Percentiles rank a stretch among this genome's conserved stretches.
phyloP scores from a whole-genome alignment of 2,797 vertebrate genomes.

The Sphaeramia orbicularis region DNA sequence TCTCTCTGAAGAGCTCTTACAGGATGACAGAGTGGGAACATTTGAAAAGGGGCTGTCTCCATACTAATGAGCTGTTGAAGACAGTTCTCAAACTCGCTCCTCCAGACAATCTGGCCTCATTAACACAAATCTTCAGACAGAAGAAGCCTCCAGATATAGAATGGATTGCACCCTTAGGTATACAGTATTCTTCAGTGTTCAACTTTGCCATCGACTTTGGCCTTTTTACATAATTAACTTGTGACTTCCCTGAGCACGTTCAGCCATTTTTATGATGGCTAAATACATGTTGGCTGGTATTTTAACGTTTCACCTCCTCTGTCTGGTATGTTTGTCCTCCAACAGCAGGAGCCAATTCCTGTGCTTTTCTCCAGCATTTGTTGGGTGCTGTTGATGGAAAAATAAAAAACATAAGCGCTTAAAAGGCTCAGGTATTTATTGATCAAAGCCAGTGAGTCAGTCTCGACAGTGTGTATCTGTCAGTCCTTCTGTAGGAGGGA shows the following conservation, averaged over 20 bases:
- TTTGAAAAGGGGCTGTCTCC: slow-evolving; percentile 16
- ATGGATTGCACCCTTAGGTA: background rate
- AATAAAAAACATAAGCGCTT: slow-evolving; percentile 33
- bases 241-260: background rate
- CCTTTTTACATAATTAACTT: background rate
- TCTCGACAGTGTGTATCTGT: slow-evolving; percentile 36
- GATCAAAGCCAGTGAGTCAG: slow-evolving; percentile 54
- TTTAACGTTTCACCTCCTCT: slow-evolving; percentile 18
- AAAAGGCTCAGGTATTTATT: slow-evolving; percentile 44
- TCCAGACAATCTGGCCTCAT: slow-evolving; percentile 42
- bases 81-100: slow-evolving; percentile 42
- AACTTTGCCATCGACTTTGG: background rate
- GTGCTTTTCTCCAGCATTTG: slow-evolving; percentile 6
- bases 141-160: slow-evolving; percentile 4
- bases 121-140: slow-evolving; percentile 38
- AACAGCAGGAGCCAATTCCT: background rate
- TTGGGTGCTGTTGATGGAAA: slow-evolving; percentile 21
- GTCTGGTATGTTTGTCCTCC: slow-evolving; percentile 15
- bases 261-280: background rate
- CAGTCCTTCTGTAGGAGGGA: slow-evolving; percentile 33
- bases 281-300: background rate
- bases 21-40: slow-evolving; percentile 23
- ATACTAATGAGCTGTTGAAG: slow-evolving; percentile 50
- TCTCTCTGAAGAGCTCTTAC: slow-evolving; percentile 12
- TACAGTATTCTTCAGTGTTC: background rate